A percentile compares a stretch with the other conserved stretches of the same genome.
Evolutionary conservation across 2,113 vertebrate genomes (phyloP).

Genomic region (Vanacampus margaritifer): DNA sequence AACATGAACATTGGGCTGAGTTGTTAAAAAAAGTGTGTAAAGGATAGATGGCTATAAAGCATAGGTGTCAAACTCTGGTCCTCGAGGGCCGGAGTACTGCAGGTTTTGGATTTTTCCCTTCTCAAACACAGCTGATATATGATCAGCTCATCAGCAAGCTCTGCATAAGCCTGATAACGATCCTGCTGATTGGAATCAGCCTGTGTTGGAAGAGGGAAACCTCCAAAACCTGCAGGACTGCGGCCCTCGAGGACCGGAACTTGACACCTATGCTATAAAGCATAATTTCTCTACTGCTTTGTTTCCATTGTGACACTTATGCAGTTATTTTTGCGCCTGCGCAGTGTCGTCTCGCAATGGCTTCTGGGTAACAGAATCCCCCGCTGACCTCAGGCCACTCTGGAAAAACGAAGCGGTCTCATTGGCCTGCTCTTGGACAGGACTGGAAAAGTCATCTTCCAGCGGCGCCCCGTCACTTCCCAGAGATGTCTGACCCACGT

Average conservation of each 20-base stretch:
- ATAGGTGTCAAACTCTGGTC: no score
- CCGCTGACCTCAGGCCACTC: constrained; percentile 63
- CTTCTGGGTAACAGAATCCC: constrained; percentile 38
- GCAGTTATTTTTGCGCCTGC: constrained; percentile 58
- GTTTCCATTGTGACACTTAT: constrained; percentile 32
- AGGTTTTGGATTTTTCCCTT: no score
- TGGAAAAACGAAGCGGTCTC: constrained; percentile 72
- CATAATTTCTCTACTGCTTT: constrained; percentile 18
- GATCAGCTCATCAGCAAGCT: no score
- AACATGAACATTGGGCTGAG: background rate
- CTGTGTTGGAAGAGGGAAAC: no score
- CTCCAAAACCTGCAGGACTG: no score
- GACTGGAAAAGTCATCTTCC: constrained; percentile 77
- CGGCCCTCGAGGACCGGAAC: no score
- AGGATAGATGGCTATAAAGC: background rate
- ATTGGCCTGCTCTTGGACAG: constrained; percentile 85
- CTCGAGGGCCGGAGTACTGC: no score
- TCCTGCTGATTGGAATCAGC: no score
- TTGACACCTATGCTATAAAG: no score
- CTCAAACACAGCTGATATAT: no score
- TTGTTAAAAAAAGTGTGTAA: no score
- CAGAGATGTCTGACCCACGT: constrained; percentile 86
- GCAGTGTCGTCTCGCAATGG: constrained; percentile 47
- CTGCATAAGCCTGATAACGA: no score
- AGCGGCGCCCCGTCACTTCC: constrained; percentile 60